Evolutionary conservation across 2,113 vertebrate species (phyloP).

Genomic region (Uria aalge): DNA sequence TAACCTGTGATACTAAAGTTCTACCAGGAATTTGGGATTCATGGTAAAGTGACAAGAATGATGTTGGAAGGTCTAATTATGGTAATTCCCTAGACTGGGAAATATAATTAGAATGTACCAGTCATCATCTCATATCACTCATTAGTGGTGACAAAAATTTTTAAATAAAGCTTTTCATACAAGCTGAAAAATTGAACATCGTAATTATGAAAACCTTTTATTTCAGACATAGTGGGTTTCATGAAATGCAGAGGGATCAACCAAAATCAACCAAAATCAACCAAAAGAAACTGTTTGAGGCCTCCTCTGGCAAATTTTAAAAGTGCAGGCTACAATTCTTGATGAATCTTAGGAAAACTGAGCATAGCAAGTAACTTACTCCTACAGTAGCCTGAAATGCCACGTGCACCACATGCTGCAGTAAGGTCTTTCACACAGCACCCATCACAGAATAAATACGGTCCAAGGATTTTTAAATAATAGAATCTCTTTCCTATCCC

Average conservation of each 20-base stretch:
- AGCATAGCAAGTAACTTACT: neutral
- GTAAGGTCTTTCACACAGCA: neutral
- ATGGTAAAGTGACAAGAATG: neutral
- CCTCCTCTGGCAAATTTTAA: neutral
- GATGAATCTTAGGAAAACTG: neutral
- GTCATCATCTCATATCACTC: neutral
- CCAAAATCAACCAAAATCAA: neutral
- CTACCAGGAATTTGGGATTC: neutral
- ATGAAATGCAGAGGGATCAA: neutral
- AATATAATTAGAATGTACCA: constrained; percentile 26
- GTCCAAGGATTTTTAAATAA: neutral
- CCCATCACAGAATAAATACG: neutral
- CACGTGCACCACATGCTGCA: accelerated
- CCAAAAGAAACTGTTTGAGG: neutral
- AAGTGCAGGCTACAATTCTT: neutral
- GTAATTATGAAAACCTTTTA: neutral
- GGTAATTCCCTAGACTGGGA: neutral
- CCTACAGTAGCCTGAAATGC: neutral
- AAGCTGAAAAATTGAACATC: neutral
- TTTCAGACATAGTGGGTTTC: neutral
- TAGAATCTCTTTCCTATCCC: neutral
- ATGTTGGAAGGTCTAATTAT: neutral
- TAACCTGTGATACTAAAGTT: neutral
- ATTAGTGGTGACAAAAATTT: neutral
- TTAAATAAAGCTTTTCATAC: constrained; percentile 1